Base-by-base conservation (phyloP, 2,797 vertebrate species). In the Urophycis tenuis region DNA sequence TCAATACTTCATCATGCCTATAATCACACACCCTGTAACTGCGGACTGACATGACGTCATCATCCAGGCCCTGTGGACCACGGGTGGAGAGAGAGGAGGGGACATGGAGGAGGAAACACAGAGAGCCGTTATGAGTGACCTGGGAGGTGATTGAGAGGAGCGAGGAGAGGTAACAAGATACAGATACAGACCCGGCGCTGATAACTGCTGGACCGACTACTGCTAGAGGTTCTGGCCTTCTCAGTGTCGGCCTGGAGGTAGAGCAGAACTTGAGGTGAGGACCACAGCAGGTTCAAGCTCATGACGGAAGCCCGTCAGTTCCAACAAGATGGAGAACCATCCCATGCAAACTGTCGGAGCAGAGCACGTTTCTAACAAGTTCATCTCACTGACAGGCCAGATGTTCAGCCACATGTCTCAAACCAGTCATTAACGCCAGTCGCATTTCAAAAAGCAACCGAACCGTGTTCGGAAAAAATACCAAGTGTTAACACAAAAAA, bases 161-260 rank as follows among this genome's bases (percentile, higher is more conserved):
- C n/a, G 53, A 25, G 78, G 75, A 10, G 32, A 22, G 12, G 88
- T 82, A 49, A 53, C 17, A 80, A 53, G 84, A 85, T 81, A 86
- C 80, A 80, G 88, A 90, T 95, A 99, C 96, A 93, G 93, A 99
- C 96, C 97, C 94, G 94, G 74, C 88, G 92, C 83, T 91, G 94
- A 86, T 85, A 92, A 85, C 80, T 93, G 92, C 92, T 93, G 89
- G 94, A 92, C 85, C 87, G 91, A 88, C 88, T 91, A 89, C 83
- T 88, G 87, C 91, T 92, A 91, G 93, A 92, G 87, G 94, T 86
- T 90, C 92, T 93, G 92, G 96, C 95, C 88, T 95, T 96, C 85
- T 98, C 96, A 81, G 96, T 85, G 88, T 98, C 96, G 91, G 96
- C 97, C 97, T 99, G 86, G 86, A 91, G 92, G 91, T 87, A 83